Percentiles rank a stretch among this genome's conserved stretches.
Evolutionary conservation across 2,113 vertebrate species (phyloP).

Genomic region (Oceanites oceanicus): DNA sequence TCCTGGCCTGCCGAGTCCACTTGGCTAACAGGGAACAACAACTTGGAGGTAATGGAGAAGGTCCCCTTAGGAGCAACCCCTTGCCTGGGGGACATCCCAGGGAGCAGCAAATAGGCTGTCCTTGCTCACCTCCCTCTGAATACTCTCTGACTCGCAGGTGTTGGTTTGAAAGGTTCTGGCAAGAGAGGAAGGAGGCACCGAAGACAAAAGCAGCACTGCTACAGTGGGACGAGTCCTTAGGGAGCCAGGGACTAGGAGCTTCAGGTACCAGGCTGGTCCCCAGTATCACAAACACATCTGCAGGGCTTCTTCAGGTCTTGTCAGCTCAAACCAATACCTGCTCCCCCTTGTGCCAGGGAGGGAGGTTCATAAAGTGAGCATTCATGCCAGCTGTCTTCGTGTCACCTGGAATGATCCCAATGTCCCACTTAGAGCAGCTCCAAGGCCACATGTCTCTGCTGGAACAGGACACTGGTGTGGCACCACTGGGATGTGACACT

Average conservation of each 20-base stretch:
- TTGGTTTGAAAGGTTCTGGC: neutral
- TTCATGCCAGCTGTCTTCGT: neutral
- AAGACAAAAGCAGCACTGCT: neutral
- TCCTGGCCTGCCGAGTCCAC: neutral
- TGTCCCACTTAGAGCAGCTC: neutral
- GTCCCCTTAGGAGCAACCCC: neutral
- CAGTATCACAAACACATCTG: neutral
- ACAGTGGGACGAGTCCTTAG: neutral
- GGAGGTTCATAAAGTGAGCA: neutral
- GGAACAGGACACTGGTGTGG: neutral
- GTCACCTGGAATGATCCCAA: neutral
- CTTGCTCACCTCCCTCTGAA: neutral
- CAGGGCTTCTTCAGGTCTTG: neutral
- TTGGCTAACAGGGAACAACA: neutral
- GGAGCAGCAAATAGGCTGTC: neutral
- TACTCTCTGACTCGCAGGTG: neutral
- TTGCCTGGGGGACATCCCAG: neutral
- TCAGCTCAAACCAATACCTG: neutral
- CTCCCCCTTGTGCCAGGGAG: neutral
- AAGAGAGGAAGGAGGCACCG: neutral
- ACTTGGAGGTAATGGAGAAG: neutral
- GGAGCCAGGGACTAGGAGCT: neutral
- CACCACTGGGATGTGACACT: neutral
- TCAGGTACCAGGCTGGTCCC: neutral
- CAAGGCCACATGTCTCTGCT: neutral